phyloP scores from a whole-genome alignment of 2,888 invertebrate genomes.

The Balanococcus diminutus region DNA sequence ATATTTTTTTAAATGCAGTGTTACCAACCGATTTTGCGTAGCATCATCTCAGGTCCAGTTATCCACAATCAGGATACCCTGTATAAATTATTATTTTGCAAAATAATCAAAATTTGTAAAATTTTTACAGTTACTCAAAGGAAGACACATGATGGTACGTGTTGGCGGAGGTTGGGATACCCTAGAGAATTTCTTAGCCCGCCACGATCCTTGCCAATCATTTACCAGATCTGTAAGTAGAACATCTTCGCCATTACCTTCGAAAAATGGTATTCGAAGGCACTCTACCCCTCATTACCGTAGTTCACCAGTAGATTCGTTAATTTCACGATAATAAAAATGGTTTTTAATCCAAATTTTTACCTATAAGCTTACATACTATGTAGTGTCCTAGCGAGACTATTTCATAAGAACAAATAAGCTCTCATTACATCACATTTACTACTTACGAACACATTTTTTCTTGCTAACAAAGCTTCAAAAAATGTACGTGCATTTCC shows the following conservation, averaged over 20 bases:
- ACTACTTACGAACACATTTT: neutral
- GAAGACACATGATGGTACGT: constrained; percentile 94
- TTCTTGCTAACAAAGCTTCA: neutral
- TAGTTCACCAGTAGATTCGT: constrained; percentile 73
- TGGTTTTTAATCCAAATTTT: neutral
- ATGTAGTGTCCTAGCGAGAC: neutral
- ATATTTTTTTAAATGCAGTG: too few species aligned
- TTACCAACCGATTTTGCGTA: too few species aligned
- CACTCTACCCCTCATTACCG: constrained; percentile 64
- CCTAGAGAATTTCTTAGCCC: constrained; percentile 85
- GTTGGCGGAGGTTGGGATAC: constrained; percentile 96
- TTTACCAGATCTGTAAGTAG: constrained; percentile 63
- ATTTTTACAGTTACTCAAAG: constrained; percentile 77
- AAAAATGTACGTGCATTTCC: neutral
- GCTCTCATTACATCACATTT: neutral
- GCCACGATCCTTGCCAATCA: constrained; percentile 82
- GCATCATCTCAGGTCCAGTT: too few species aligned
- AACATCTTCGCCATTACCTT: constrained; percentile 57
- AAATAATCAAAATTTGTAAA: neutral
- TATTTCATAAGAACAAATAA: neutral
- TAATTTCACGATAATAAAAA: constrained; percentile 71
- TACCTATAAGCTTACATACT: neutral
- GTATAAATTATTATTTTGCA: too few species aligned
- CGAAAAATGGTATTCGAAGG: constrained; percentile 57
- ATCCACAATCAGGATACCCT: too few species aligned